These are phyloP conservation scores for Drosophila saltans DNA, from an alignment of 1,140 invertebrate genomes.

Conservation along the genomic window DNA sequence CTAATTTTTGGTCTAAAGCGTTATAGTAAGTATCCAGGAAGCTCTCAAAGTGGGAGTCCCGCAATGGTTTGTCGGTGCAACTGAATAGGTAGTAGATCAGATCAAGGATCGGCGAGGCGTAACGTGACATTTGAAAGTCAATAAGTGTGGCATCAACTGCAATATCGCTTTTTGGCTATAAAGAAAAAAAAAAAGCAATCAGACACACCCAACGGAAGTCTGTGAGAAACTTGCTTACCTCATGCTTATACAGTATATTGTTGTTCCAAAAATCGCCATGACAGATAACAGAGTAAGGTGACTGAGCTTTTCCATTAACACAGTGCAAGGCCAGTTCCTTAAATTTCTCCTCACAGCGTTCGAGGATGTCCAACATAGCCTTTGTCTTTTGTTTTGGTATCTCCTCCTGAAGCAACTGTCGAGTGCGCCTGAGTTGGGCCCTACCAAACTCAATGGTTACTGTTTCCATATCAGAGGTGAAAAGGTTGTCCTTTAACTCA, in stretches of 20 bases:
- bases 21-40: constrained; percentile 83
- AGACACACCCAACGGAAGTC: neutral
- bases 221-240: constrained; percentile 35
- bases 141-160: constrained; percentile 80
- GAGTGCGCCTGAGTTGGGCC: constrained; percentile 39
- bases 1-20: constrained; percentile 72
- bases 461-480: constrained; percentile 47
- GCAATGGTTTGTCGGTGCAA: constrained; percentile 83
- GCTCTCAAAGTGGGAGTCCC: constrained; percentile 81
- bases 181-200: neutral
- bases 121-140: constrained; percentile 84
- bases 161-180: constrained; percentile 3
- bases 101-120: constrained; percentile 83
- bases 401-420: constrained; percentile 32
- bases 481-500: constrained; percentile 56
- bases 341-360: constrained; percentile 44
- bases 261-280: constrained; percentile 75
- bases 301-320: constrained; percentile 38
- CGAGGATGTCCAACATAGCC: constrained; percentile 24
- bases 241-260: constrained; percentile 61
- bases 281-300: constrained; percentile 63
- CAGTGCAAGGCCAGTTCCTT: constrained; percentile 47
- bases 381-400: neutral
- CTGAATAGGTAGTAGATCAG: constrained; percentile 84
- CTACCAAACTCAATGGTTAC: constrained; percentile 66